Percentiles rank a stretch among this genome's conserved stretches.
phyloP scores from a whole-genome alignment of 2,797 vertebrate genomes.

The Champsocephalus gunnari region DNA sequence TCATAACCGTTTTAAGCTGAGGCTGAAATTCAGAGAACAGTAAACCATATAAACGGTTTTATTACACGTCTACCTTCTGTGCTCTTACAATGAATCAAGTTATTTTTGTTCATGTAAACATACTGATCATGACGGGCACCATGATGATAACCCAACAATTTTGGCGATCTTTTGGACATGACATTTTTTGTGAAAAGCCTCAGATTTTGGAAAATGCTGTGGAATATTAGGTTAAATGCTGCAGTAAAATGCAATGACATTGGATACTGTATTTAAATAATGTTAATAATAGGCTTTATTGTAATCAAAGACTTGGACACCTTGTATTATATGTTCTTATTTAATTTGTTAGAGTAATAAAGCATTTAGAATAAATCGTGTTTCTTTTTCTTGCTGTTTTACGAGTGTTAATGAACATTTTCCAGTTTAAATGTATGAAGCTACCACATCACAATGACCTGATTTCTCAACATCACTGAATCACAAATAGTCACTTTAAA shows the following conservation, averaged over 20 bases:
- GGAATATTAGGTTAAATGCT: conserved; percentile 67
- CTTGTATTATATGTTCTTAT: conserved; percentile 88
- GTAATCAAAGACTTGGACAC: conserved; percentile 80
- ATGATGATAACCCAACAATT: conserved; percentile 14
- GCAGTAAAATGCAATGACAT: conserved; percentile 68
- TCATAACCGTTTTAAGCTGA: background rate
- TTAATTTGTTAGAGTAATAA: conserved; percentile 89
- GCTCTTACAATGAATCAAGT: conserved; percentile 12
- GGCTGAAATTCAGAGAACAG: background rate
- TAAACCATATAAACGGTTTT: conserved; percentile 24
- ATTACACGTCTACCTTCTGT: conserved; percentile 5
- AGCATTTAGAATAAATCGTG: conserved; percentile 80
- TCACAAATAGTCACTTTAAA: background rate
- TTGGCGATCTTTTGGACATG: conserved; percentile 36
- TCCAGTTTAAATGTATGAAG: background rate
- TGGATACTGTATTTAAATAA: conserved; percentile 88
- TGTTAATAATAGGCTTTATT: conserved; percentile 88
- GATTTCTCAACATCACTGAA: background rate
- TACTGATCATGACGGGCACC: conserved; percentile 36
- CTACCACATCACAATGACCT: background rate
- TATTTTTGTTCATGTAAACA: conserved; percentile 48
- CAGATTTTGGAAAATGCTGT: conserved; percentile 48
- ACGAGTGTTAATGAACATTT: background rate
- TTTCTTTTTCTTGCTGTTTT: conserved; percentile 15
- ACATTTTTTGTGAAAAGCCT: conserved; percentile 36